Percentiles rank a stretch among this genome's conserved stretches.
These are phyloP conservation scores for Pipistrellus pipistrellus DNA, from an alignment of 2,797 vertebrate genomes.

Conservation along the genomic window DNA sequence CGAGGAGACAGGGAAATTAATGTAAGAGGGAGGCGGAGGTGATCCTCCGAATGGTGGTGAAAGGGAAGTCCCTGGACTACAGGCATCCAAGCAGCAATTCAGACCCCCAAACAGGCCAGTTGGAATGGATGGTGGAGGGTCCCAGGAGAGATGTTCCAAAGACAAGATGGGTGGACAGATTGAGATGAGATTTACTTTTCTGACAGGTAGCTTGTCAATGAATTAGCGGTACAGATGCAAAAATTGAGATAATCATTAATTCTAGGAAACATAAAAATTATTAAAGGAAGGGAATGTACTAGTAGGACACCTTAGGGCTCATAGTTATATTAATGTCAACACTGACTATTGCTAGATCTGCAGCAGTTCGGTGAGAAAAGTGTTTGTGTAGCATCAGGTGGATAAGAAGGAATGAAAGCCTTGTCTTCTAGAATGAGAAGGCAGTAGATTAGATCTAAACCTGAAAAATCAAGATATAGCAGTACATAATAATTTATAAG, in stretches of 20 bases:
- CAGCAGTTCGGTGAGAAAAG: neutral
- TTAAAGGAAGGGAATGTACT: conserved; percentile 1
- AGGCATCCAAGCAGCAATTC: neutral
- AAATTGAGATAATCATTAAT: conserved; percentile 42
- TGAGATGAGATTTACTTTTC: conserved; percentile 57
- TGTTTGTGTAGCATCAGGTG: neutral
- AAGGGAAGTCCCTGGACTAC: neutral
- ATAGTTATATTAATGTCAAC: neutral
- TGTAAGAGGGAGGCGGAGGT: neutral
- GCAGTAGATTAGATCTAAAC: neutral
- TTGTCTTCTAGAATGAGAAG: conserved; percentile 7
- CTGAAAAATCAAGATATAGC: conserved; percentile 22
- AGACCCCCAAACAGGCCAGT: neutral
- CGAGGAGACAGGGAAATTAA: neutral
- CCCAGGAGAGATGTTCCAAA: neutral
- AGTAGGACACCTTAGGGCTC: neutral
- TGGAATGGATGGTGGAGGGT: neutral
- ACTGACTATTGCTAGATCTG: conserved; percentile 17
- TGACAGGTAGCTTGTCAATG: neutral
- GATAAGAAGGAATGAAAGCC: conserved; percentile 27
- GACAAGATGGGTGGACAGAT: conserved; percentile 53
- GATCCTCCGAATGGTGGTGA: neutral
- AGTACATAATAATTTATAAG: conserved; percentile 17
- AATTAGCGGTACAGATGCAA: conserved; percentile 20
- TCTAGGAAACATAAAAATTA: conserved; percentile 9